Percentiles rank a stretch among this genome's conserved stretches.
Evolutionary conservation across 2,888 invertebrate genomes (phyloP).

Genomic region (Osmoderma eremita): DNA sequence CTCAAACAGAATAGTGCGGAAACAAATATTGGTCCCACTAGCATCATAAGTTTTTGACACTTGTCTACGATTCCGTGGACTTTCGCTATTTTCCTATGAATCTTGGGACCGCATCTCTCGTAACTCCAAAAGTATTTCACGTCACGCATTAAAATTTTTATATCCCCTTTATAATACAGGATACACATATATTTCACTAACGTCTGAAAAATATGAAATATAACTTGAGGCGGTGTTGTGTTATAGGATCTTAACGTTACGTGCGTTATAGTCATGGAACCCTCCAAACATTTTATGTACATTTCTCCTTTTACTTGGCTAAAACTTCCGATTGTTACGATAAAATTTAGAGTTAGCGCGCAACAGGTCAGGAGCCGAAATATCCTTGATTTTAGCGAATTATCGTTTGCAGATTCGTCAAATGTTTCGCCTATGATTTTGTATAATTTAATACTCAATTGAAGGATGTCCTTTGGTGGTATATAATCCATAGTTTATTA

Average conservation of each 20-base stretch:
- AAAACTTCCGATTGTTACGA: constrained; percentile 8
- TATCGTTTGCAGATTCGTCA: too few species aligned
- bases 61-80: neutral
- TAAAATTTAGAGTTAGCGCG: neutral
- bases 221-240: too few species aligned
- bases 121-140: constrained; percentile 16
- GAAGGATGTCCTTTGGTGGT: too few species aligned
- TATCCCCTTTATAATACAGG: constrained; percentile 16
- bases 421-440: too few species aligned
- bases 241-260: neutral
- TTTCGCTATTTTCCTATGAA: neutral
- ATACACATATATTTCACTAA: neutral
- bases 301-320: constrained; percentile 5
- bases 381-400: too few species aligned
- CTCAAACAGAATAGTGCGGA: neutral
- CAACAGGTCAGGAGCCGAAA: too few species aligned
- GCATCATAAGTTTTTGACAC: neutral
- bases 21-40: neutral
- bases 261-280: constrained; percentile 2
- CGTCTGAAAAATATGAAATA: neutral
- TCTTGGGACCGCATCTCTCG: neutral
- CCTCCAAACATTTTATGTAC: constrained; percentile 9
- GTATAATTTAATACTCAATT: too few species aligned
- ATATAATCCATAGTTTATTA: too few species aligned
- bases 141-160: neutral